phyloP scores from a whole-genome alignment of 1,140 invertebrate genomes.

The Fragariocoptes setiger region DNA sequence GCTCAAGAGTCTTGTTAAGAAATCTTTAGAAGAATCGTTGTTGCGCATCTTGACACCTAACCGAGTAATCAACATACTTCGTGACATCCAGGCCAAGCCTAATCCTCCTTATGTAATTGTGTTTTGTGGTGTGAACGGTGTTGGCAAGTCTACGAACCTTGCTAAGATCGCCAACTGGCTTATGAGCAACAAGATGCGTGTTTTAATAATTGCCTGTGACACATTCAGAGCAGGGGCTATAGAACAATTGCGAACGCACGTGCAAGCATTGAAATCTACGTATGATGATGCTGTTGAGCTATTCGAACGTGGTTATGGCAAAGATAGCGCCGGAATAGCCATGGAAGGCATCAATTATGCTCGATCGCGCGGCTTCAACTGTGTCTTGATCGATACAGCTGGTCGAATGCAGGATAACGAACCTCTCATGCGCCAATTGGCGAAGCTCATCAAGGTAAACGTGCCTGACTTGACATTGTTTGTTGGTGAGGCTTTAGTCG shows the following conservation, averaged over 20 bases:
- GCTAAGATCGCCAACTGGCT: constrained; percentile 99
- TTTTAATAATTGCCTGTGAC: constrained; percentile 92
- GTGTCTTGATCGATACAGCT: constrained; percentile 85
- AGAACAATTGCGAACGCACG: constrained; percentile 85
- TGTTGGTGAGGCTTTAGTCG: constrained; percentile 92
- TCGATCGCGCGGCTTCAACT: constrained; percentile 42
- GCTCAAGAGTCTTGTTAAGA: constrained; percentile 12
- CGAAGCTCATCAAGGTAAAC: constrained; percentile 63
- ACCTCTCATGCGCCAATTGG: constrained; percentile 76
- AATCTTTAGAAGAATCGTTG: constrained; percentile 17
- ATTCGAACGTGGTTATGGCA: constrained; percentile 80
- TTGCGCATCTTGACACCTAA: constrained; percentile 57
- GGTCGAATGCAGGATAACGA: constrained; percentile 99
- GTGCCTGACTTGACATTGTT: constrained; percentile 89
- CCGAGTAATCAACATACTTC: constrained; percentile 71
- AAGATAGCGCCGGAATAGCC: constrained; percentile 89
- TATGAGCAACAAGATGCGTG: constrained; percentile 80
- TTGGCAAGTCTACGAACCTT: constrained; percentile 95
- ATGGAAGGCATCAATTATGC: constrained; percentile 70
- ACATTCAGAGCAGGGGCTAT: constrained; percentile 96
- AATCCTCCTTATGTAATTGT: constrained; percentile 67
- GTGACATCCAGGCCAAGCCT: constrained; percentile 71
- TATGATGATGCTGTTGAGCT: constrained; percentile 41
- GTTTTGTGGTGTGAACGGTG: constrained; percentile 98
- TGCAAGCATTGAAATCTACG: constrained; percentile 63